A percentile compares a stretch with the other conserved stretches of the same genome.
phyloP scores from a whole-genome alignment of 2,797 vertebrate genomes.

The Anguilla marmorata region DNA sequence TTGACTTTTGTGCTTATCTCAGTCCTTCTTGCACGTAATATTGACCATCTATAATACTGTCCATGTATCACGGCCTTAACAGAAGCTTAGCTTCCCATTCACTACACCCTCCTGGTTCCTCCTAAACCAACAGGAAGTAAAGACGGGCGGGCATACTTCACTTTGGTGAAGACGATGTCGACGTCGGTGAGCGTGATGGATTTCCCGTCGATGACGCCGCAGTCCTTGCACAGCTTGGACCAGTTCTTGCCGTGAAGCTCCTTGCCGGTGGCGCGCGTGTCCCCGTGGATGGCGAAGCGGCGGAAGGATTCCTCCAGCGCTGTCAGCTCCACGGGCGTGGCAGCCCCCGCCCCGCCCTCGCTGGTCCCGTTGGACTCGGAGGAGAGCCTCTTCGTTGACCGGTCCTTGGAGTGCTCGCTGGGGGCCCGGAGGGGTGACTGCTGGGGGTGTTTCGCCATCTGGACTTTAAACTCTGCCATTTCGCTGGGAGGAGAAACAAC shows the following conservation, averaged over 20 bases:
- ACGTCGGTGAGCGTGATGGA: constrained; percentile 90
- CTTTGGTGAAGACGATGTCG: constrained; percentile 98
- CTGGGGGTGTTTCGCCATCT: constrained; percentile 74
- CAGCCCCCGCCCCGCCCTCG: constrained; percentile 74
- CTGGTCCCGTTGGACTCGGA: constrained; percentile 82
- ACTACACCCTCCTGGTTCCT: background rate
- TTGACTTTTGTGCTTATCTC: background rate
- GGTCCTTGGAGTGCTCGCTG: constrained; percentile 79
- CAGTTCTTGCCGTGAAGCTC: constrained; percentile 97
- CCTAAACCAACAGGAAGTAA: background rate
- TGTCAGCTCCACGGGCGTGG: constrained; percentile 77
- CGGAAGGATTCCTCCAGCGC: constrained; percentile 90
- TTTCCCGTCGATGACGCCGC: constrained; percentile 88
- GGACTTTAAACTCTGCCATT: constrained; percentile 85
- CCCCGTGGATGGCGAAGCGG: constrained; percentile 89
- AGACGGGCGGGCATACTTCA: constrained; percentile 81
- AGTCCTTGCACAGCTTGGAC: constrained; percentile 95
- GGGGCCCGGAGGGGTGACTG: constrained; percentile 76
- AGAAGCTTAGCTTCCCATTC: background rate
- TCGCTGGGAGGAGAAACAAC: constrained; percentile 61
- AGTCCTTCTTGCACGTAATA: background rate
- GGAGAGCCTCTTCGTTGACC: constrained; percentile 78
- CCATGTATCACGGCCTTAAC: background rate
- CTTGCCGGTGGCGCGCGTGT: constrained; percentile 87
- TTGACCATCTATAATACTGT: background rate